Evolutionary conservation across 2,888 invertebrate species (phyloP).

Genomic region (Alcis repandata): DNA sequence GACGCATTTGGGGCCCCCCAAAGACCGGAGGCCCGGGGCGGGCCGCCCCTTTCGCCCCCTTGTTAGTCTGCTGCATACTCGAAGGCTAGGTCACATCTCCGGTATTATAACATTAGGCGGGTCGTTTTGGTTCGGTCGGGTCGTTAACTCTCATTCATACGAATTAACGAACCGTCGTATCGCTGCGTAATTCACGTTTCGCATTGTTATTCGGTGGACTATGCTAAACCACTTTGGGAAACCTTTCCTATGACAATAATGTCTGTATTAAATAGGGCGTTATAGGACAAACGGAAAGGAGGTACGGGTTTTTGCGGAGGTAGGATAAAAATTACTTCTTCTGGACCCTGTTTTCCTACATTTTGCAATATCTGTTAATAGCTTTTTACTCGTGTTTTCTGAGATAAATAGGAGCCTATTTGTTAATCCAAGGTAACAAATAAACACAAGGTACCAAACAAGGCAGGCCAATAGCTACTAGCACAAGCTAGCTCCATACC

Average conservation of each 20-base stretch:
- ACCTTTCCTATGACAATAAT: background rate
- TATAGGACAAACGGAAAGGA: background rate
- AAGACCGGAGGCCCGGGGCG: no score
- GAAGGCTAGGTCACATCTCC: background rate
- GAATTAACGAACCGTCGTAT: constrained; percentile 34
- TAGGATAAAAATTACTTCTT: no score
- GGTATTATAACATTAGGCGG: constrained; percentile 20
- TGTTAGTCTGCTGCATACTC: background rate
- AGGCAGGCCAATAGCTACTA: no score
- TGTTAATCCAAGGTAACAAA: no score
- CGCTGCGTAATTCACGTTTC: constrained; percentile 22
- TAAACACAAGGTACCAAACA: no score
- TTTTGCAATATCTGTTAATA: no score
- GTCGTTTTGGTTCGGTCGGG: constrained; percentile 17
- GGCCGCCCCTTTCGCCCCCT: no score
- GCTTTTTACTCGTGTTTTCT: no score
- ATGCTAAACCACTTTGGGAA: constrained; percentile 10
- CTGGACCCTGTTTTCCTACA: no score
- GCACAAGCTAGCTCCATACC: no score
- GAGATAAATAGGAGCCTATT: no score
- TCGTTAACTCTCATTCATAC: constrained; percentile 33
- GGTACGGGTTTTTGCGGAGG: no score
- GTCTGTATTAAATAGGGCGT: background rate
- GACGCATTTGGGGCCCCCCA: background rate
- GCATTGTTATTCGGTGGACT: constrained; percentile 21